Evolutionary conservation across 1,140 invertebrate species (phyloP), one percentile per base, ranked within the genome.

Genomic region (Hypothenemus hampei): DNA sequence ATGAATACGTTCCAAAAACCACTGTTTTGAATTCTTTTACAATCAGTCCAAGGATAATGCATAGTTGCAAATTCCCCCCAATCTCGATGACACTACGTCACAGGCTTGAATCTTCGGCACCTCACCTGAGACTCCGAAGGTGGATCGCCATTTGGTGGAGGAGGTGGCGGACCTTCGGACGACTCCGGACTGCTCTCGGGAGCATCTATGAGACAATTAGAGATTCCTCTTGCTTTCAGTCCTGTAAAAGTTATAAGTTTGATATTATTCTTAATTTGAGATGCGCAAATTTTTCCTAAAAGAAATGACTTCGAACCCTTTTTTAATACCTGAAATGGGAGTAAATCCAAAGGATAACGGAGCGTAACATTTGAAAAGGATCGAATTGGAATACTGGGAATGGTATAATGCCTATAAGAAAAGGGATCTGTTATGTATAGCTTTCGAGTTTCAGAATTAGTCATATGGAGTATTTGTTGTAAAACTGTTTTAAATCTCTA

Each of bases 151-250:
- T 49, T 51, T 0, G 67, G 65, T 15, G 69, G 67, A 15, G 68
- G 68, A 2, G 69, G 69, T 15, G 68, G 67, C 6, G 68, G 69
- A 1, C 68, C 67, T 39, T 71, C 69, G 1, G 68, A 70, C 5
- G 68, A 69, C 26, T 71, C 69, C 10, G 69, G 68, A 6, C 67
- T 69, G 50, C 68, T 70, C 46, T 71, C 69, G 2, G 67, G 58
- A 10, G 66, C 68, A 35, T 66, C 69, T 19, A 71, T 69, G 8
- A 70, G 59, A 53, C 67, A 69, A 13, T 64, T 69, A 16, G 68
- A 67, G 11, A 71, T 68, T n/a, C 69, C 69, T 54, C 69, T 51
- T 13, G 58, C 61, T 33, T 58, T 59, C 15, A 66, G 46, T 60
- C 61, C 61, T 62, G 55, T 31, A 57, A 54, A 16, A 43, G 15